Evolutionary conservation across 2,113 vertebrate genomes (phyloP).

Genomic region (Hippoglossus stenolepis): DNA sequence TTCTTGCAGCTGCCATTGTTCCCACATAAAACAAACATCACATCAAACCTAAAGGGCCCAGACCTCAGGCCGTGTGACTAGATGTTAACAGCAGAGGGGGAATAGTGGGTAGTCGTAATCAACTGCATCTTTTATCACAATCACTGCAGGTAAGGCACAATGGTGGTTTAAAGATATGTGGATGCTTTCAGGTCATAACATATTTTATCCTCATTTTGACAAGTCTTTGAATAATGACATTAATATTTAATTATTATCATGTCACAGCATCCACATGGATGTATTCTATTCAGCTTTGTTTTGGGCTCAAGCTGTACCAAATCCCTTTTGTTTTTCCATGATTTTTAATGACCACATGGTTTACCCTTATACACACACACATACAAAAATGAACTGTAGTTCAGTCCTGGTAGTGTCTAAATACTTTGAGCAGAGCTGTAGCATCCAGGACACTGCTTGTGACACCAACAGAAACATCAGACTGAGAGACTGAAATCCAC

Average conservation of each 20-base stretch:
- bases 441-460: conserved; percentile 23
- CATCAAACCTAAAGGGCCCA: background rate
- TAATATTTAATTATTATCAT: background rate
- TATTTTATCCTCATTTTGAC: background rate
- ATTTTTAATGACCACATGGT: conserved; percentile 17
- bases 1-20: conserved; percentile 47
- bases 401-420: conserved; percentile 43
- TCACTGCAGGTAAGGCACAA: conserved; percentile 29
- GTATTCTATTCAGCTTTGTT: background rate
- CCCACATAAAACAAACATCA: background rate
- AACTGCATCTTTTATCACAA: background rate
- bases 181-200: conserved; percentile 12
- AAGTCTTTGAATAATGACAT: background rate
- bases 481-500: conserved; percentile 13
- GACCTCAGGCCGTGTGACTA: background rate
- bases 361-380: conserved; percentile 19
- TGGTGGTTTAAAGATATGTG: background rate
- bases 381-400: conserved; percentile 14
- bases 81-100: no score
- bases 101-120: background rate
- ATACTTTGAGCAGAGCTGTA: conserved; percentile 8
- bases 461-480: background rate
- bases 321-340: background rate
- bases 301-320: background rate
- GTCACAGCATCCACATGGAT: conserved; percentile 11